A percentile compares a stretch with the other conserved stretches of the same genome.
Evolutionary conservation across 2,888 invertebrate genomes (phyloP).

Genomic region (Drosophila paracracens): DNA sequence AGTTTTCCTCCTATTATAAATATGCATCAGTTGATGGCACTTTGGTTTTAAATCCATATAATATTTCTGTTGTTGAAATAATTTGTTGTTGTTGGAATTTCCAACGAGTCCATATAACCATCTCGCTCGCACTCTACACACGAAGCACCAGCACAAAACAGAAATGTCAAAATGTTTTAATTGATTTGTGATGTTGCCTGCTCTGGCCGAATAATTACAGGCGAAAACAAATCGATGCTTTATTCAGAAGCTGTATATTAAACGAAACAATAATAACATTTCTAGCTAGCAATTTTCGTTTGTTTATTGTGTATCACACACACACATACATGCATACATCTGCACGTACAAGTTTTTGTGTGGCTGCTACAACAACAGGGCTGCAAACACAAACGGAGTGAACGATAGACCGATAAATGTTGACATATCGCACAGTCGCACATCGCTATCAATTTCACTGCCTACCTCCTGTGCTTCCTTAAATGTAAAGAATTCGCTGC

Average conservation of each 20-base stretch:
- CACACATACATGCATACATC: background rate
- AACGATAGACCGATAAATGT: conserved; percentile 42
- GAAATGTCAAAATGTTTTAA: conserved; percentile 70
- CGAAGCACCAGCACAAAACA: conserved; percentile 65
- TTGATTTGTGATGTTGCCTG: conserved; percentile 44
- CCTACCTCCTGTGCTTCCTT: conserved; percentile 38
- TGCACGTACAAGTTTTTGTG: conserved; percentile 1
- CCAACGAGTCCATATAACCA: conserved; percentile 61
- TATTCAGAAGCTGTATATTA: background rate
- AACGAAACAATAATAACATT: background rate
- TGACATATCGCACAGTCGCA: conserved; percentile 32
- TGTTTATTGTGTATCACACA: conserved; percentile 2
- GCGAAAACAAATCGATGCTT: background rate
- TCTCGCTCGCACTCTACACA: conserved; percentile 55
- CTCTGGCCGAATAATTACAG: background rate
- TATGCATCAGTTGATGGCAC: conserved; percentile 7
- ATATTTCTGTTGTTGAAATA: conserved; percentile 60
- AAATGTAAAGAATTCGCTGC: conserved; percentile 18
- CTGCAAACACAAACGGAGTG: conserved; percentile 31
- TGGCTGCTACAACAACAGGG: conserved; percentile 33
- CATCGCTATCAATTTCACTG: conserved; percentile 40
- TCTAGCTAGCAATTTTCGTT: background rate
- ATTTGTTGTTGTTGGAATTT: conserved; percentile 71
- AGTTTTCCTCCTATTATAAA: background rate
- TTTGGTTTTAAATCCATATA: conserved; percentile 39